Percentiles rank a stretch among this genome's conserved stretches.
These are phyloP conservation scores for Oryzias celebensis DNA, from an alignment of 2,113 vertebrate genomes.

Conservation along the genomic window DNA sequence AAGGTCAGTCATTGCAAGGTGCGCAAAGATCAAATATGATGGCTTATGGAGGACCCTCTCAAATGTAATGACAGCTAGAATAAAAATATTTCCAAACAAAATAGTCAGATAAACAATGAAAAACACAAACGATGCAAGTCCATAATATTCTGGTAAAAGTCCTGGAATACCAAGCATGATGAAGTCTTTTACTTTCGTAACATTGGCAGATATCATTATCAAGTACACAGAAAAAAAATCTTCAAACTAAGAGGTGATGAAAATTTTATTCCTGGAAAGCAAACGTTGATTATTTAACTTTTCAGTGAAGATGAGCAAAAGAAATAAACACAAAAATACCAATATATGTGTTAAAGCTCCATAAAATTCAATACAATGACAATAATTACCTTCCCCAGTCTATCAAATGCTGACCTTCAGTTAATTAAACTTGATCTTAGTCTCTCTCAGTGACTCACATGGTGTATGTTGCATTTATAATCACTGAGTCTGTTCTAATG, in stretches of 20 bases:
- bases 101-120: conserved; percentile 53
- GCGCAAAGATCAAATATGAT: conserved; percentile 61
- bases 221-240: background rate
- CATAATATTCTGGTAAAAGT: conserved; percentile 49
- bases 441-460: background rate
- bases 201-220: conserved; percentile 18
- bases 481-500: background rate
- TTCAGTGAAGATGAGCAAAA: background rate
- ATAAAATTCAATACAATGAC: background rate
- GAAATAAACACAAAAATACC: background rate
- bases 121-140: conserved; percentile 33
- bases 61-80: conserved; percentile 38
- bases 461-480: background rate
- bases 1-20: conserved; percentile 64
- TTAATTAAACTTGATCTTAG: rapidly evolving
- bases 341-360: background rate
- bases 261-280: background rate
- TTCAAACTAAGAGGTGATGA: background rate
- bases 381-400: background rate
- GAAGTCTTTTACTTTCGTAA: conserved; percentile 48
- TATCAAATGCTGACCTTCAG: background rate
- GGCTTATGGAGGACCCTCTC: conserved; percentile 62
- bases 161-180: conserved; percentile 62
- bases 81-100: conserved; percentile 56
- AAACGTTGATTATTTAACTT: background rate